A percentile compares a stretch with the other conserved stretches of the same genome.
phyloP scores from a whole-genome alignment of 2,888 invertebrate genomes.

The Frankliniella intonsa region DNA sequence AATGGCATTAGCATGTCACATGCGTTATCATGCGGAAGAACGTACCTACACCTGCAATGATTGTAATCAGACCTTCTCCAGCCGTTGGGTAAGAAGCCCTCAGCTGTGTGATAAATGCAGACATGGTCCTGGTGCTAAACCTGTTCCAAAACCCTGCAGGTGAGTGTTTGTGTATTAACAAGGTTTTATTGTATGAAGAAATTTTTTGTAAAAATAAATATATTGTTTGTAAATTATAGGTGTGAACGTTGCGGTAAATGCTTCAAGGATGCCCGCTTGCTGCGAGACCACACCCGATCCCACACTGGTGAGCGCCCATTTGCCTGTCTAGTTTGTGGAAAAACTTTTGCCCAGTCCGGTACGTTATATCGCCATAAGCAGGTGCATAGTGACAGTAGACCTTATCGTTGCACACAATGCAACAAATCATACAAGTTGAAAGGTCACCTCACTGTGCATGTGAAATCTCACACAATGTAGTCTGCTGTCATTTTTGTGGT shows the following conservation, averaged over 20 bases:
- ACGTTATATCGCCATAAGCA: conserved; percentile 8
- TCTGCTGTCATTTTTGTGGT: conserved; percentile 7
- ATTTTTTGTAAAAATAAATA: not conserved
- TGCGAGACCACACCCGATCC: conserved; percentile 24
- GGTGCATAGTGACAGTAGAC: conserved; percentile 20
- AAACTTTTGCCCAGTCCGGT: conserved; percentile 7
- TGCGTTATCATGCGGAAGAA: conserved; percentile 9
- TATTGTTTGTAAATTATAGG: not conserved
- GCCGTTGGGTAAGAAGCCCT: conserved; percentile 1
- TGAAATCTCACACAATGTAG: conserved; percentile 29
- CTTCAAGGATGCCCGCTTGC: conserved; percentile 19
- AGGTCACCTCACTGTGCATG: conserved; percentile 27
- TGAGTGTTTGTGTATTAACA: not conserved
- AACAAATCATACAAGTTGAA: conserved; percentile 31
- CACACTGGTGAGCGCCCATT: conserved; percentile 24
- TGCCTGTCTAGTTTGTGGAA: conserved; percentile 11
- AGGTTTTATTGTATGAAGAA: not conserved
- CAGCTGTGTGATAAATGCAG: conserved; percentile 18
- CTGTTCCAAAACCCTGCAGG: conserved; percentile 9
- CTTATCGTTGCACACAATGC: conserved; percentile 28
- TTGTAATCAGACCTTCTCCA: conserved; percentile 20
- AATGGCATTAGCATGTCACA: conserved; percentile 1
- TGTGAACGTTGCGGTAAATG: not conserved
- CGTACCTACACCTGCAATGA: not conserved
- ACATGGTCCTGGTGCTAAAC: conserved; percentile 9